Conservation (phyloP, 2,888 invertebrate species). For the Pseudococcus viburni region DNA sequence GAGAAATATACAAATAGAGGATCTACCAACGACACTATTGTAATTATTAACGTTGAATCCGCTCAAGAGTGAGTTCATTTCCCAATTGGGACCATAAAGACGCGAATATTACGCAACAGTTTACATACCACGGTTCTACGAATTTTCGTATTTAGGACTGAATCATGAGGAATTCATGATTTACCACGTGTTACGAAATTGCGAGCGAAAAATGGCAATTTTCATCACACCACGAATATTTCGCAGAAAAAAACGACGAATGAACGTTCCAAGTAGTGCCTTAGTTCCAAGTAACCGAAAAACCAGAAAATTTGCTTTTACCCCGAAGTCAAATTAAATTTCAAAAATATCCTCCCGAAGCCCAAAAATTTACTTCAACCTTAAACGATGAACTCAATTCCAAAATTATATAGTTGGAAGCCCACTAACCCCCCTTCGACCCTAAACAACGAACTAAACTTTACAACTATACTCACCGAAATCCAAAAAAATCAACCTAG, state of each 20-base stretch:
- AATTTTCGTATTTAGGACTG: neutral
- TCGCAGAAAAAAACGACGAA: neutral
- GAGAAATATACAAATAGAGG: neutral
- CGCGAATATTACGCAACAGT: neutral
- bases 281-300: neutral
- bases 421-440: too few species aligned
- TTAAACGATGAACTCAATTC: too few species aligned
- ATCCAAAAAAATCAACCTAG: too few species aligned
- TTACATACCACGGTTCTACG: neutral
- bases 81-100: neutral
- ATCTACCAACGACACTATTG: neutral
- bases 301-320: too few species aligned
- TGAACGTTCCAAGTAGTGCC: neutral
- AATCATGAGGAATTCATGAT: neutral
- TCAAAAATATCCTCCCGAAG: too few species aligned
- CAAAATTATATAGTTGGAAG: too few species aligned
- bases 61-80: neutral
- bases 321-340: too few species aligned
- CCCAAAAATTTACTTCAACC: too few species aligned
- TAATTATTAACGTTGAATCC: constrained; percentile 31
- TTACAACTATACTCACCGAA: neutral
- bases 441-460: too few species aligned
- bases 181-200: neutral
- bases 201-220: neutral
- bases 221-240: neutral